Evolutionary conservation across 2,113 vertebrate species (phyloP), one percentile per base, ranked within the genome.

Genomic region (Phycodurus eques): DNA sequence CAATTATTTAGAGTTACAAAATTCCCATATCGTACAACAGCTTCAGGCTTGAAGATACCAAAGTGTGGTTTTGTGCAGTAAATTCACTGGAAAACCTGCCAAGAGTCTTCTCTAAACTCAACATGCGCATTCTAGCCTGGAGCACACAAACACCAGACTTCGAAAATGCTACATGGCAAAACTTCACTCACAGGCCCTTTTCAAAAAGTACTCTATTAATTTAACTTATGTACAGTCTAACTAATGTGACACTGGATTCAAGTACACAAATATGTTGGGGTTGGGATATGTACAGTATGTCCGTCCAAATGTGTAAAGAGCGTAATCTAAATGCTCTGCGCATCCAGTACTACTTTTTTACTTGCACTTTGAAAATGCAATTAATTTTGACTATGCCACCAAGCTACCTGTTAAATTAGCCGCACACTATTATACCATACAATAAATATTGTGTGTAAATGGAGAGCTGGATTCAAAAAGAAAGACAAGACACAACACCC

Each of bases 401-500:
- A 12, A 12, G 31, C 56, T 59, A 4, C 22, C 12, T 31, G 10
- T 31, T 27, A 59, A 11, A 61, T 61, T 7, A 35, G 13, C 31
- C 8, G 7, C 17, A 8, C 13, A 61, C 15, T 59, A n/a, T 64
- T 43, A 43, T 15, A n/a, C 17, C 11, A 5, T n/a, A 39, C 35
- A 78, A 89, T 59, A 76, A 71, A 83, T 75, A 68, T n/a, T 71
- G 66, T 70, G 64, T 74, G 73, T 67, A 76, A 68, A 81, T 69
- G 66, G 87, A 80, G 66, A 78, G 83, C 82, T 54, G 78, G 64
- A 81, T 74, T 77, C 22, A 83, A 33, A 70, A 62, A 78, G 65
- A 68, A 62, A 79, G 80, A 83, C 73, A 71, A 73, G 60, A 81
- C 80, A 84, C 64, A 92, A 91, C 92, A 93, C 92, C 86, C 94